A percentile compares a stretch with the other conserved stretches of the same genome.
These are phyloP conservation scores for Macrophya annulata DNA, from an alignment of 2,888 invertebrate genomes.

Conservation along the genomic window DNA sequence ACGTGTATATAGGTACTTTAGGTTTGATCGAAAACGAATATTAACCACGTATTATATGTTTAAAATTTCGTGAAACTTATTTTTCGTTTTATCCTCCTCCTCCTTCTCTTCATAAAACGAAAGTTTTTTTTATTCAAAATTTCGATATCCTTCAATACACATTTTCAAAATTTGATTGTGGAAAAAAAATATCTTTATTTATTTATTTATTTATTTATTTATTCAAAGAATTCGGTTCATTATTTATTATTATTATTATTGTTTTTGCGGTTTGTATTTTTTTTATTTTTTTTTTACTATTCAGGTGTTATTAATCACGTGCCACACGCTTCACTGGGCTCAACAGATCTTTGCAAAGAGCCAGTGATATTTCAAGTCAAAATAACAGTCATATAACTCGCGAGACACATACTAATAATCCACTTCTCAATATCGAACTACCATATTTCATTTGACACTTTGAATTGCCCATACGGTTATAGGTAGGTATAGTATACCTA, in stretches of 20 bases:
- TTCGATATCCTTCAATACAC: no score
- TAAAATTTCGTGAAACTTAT: not conserved
- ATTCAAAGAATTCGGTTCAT: no score
- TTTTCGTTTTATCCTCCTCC: not conserved
- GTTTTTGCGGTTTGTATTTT: not conserved
- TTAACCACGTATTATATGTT: not conserved
- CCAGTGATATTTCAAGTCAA: constrained; percentile 37
- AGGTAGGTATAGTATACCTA: no score
- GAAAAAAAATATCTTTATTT: no score
- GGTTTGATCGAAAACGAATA: not conserved
- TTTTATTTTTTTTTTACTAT: not conserved
- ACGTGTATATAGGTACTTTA: not conserved
- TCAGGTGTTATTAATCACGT: constrained; percentile 30
- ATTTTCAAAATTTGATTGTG: no score
- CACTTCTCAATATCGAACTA: constrained; percentile 1
- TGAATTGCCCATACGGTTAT: not conserved
- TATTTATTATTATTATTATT: not conserved
- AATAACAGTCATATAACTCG: not conserved
- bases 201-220: no score
- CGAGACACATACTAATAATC: not conserved
- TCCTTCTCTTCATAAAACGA: no score
- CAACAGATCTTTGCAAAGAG: not conserved
- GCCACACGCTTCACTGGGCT: constrained; percentile 24
- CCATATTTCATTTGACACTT: constrained; percentile 9
- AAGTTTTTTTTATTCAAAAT: no score